Evolutionary conservation across 2,797 vertebrate genomes (phyloP).

Genomic region (Salmo trutta): DNA sequence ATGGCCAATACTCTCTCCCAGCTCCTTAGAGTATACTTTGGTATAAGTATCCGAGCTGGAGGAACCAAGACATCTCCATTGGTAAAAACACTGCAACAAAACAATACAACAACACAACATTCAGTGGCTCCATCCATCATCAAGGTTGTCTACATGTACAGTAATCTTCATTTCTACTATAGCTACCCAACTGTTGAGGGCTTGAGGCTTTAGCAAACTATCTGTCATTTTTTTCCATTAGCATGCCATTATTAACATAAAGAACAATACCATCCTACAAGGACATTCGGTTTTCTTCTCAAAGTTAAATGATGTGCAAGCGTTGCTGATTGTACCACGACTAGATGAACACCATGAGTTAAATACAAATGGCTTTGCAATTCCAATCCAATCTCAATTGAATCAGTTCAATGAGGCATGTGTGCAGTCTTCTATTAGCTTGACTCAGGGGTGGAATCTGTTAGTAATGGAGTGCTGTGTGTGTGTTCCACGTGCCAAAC

Average conservation of each 20-base stretch:
- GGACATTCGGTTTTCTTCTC: background rate
- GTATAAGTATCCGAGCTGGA: conserved; percentile 56
- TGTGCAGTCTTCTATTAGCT: conserved; percentile 17
- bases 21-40: conserved; percentile 53
- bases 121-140: background rate
- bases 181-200: background rate
- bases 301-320: conserved; percentile 4
- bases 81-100: conserved; percentile 62
- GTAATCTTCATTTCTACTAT: background rate
- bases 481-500: too few species aligned
- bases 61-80: conserved; percentile 58
- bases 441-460: conserved; percentile 11
- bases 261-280: background rate
- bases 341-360: background rate
- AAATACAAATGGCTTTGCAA: conserved; percentile 20
- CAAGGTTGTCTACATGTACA: background rate
- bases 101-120: conserved; percentile 2
- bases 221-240: background rate
- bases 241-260: background rate
- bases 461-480: conserved; percentile 18
- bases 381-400: conserved; percentile 18
- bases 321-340: conserved; percentile 8
- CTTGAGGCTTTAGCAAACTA: background rate
- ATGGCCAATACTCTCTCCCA: conserved; percentile 59
- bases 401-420: conserved; percentile 23